Conservation (phyloP, 2,113 vertebrate genomes). For the Corythornis madagascariensis region DNA sequence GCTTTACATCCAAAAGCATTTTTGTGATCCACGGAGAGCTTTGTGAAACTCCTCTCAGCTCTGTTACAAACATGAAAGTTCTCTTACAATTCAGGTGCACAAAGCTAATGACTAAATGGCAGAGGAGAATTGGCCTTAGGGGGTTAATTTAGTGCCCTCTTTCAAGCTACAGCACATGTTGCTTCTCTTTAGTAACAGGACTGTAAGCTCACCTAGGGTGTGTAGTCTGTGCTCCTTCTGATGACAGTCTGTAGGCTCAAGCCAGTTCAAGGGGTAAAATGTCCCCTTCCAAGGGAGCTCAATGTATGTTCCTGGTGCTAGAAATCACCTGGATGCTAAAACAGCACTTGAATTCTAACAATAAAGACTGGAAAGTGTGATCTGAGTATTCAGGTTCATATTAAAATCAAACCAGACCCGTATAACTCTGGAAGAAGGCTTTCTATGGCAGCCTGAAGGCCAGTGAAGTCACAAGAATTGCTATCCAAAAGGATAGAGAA, state of each 20-base stretch:
- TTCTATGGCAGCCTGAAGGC: constrained; percentile 25
- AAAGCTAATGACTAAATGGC: neutral
- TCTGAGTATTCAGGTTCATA: neutral
- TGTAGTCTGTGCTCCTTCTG: neutral
- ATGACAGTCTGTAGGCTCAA: neutral
- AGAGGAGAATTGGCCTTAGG: neutral
- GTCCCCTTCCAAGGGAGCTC: neutral
- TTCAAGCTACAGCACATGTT: neutral
- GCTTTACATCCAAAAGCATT: neutral
- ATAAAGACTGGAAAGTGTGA: neutral
- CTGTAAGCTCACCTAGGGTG: neutral
- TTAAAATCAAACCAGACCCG: neutral
- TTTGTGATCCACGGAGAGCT: neutral
- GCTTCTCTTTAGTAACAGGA: neutral
- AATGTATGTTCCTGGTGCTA: neutral
- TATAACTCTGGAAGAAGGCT: neutral
- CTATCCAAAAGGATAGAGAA: neutral
- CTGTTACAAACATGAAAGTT: neutral
- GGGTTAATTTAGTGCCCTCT: neutral
- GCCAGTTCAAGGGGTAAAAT: neutral
- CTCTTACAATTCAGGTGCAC: neutral
- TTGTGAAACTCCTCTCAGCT: neutral
- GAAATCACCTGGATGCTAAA: neutral
- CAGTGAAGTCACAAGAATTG: neutral
- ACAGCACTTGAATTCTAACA: neutral